These are phyloP conservation scores for Anabacerthia variegaticeps DNA, from an alignment of 2,797 vertebrate genomes.

Conservation along the genomic window DNA sequence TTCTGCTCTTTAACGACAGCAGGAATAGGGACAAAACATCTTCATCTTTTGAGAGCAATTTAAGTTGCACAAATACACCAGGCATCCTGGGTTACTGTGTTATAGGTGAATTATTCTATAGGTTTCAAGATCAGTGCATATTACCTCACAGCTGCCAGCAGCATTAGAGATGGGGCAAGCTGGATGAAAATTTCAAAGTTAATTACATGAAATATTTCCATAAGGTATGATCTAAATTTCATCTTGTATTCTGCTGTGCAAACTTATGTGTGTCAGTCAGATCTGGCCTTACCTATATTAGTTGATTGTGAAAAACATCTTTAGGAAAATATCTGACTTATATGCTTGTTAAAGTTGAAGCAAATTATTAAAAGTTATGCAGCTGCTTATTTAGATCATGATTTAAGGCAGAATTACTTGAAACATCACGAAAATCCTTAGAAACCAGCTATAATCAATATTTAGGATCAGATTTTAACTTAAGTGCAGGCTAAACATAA, in stretches of 20 bases:
- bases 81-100: neutral
- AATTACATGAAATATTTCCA: neutral
- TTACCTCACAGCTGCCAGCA: neutral
- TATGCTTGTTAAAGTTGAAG: neutral
- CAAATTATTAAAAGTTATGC: neutral
- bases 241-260: neutral
- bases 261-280: accelerated
- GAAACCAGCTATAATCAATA: neutral
- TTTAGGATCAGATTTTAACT: neutral
- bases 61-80: neutral
- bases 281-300: neutral
- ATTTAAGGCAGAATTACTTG: neutral
- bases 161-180: neutral
- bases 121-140: neutral
- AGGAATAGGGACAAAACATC: neutral
- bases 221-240: neutral
- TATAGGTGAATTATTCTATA: neutral
- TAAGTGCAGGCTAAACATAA: neutral
- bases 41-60: neutral
- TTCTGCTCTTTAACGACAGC: neutral
- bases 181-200: neutral
- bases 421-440: neutral
- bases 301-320: neutral
- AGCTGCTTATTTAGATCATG: neutral
- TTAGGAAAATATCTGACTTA: neutral